Percentiles rank a stretch among this genome's conserved stretches.
These are phyloP conservation scores for Poecile atricapillus DNA, from an alignment of 2,113 vertebrate genomes.

Conservation along the genomic window DNA sequence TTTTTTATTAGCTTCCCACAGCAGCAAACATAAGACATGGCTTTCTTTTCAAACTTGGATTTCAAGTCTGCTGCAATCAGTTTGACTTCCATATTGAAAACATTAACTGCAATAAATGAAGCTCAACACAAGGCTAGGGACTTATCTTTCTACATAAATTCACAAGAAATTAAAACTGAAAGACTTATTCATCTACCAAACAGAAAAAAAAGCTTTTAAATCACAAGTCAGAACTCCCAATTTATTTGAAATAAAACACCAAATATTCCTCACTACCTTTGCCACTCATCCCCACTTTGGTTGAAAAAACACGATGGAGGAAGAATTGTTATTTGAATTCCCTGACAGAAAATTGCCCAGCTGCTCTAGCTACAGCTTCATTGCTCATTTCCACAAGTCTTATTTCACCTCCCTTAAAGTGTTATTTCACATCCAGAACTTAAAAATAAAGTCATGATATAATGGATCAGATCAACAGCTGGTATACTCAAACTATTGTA, in stretches of 20 bases:
- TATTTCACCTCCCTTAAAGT: neutral
- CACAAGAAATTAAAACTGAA: neutral
- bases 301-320: rapidly evolving
- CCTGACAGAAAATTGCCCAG: neutral
- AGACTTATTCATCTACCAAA: neutral
- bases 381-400: neutral
- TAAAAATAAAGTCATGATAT: neutral
- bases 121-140: neutral
- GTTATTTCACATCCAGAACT: neutral
- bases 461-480: neutral
- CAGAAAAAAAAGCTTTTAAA: neutral
- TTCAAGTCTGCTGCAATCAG: neutral
- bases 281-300: neutral
- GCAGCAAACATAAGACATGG: neutral
- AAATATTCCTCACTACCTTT: neutral
- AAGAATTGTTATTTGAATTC: neutral
- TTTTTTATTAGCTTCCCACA: neutral
- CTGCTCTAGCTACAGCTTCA: neutral
- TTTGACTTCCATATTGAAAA: neutral
- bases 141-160: neutral
- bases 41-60: neutral
- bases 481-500: neutral
- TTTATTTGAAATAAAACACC: neutral
- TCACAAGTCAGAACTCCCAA: neutral
- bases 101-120: neutral